phyloP scores from a whole-genome alignment of 2,113 vertebrate species.

The Macaca nemestrina region DNA sequence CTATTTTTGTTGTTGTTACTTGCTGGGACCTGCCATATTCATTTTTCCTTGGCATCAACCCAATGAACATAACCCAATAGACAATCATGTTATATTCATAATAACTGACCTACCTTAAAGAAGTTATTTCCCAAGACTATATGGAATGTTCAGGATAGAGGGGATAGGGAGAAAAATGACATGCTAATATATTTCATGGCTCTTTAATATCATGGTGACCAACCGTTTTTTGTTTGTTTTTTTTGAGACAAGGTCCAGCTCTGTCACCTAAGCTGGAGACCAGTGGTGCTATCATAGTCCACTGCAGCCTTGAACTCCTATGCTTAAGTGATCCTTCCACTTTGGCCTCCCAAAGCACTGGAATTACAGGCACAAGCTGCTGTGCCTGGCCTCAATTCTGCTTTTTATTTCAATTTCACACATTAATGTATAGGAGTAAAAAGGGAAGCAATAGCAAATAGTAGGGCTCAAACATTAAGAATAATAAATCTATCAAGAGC shows the following conservation, averaged over 20 bases:
- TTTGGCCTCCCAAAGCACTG: no score
- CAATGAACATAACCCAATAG: not conserved
- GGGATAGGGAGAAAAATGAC: not conserved
- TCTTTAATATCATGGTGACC: not conserved
- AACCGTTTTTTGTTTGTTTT: not conserved
- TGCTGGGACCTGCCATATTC: not conserved
- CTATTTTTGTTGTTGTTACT: not conserved
- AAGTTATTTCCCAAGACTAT: not conserved
- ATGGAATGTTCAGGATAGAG: not conserved
- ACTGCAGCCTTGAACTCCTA: no score
- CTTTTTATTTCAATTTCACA: slow-evolving; percentile 5
- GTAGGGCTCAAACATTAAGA: not conserved
- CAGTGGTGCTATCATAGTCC: no score
- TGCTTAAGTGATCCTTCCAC: no score
- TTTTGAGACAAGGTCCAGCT: no score
- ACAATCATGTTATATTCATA: not conserved
- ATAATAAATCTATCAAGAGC: not conserved
- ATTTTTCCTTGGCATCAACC: not conserved
- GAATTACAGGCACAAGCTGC: no score
- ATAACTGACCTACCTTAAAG: not conserved
- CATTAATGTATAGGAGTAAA: not conserved
- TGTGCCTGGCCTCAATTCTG: not conserved
- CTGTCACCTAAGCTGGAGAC: no score
- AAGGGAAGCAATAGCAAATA: not conserved
- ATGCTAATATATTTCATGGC: not conserved